Evolutionary conservation across 2,888 invertebrate species (phyloP), one percentile per base, ranked within the genome.

Genomic region (Tachystola acroxantha): DNA sequence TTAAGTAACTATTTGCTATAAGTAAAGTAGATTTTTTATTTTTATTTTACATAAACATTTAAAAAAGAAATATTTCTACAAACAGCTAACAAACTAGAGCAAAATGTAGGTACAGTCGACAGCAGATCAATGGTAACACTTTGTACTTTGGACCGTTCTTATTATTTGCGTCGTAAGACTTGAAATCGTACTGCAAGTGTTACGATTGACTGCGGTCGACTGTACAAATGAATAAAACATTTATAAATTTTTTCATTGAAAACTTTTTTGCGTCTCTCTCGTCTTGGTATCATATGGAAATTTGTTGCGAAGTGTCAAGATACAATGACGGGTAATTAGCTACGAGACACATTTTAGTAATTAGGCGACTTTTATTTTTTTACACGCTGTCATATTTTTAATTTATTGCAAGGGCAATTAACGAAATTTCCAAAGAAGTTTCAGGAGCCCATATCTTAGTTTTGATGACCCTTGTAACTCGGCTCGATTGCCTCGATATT

Each of bases 291-390:
- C 41, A 31, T 34, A 48, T 49, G 44, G 46, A 53, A 61, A 69
- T 64, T 70, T 57, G 63, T 57, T 53, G 44, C 34, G 43, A 63
- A 62, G 76, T 71, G 77, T 77, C 73, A 78, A 71, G 56, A 62
- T 60, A 57, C 70, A 58, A 62, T 49, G 59, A 64, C 62, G 72
- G 63, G 55, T 70, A 72, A 79, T 80, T 81, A 75, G 73, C 64
- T 45, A 39, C 42, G 47, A 48, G 64, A 69, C 73, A 74, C 73
- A 69, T 80, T 78, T 62, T 39, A 26, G 55, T 73, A 64, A 73
- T 77, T 67, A 64, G 55, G 44, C 40, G 37, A 35, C 42, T 43
- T 36, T 43, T n/a, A 4, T 53, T 51, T 43, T 45, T 43, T 34
- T 31, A 34, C 30, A 43, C 31, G 10, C 32, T 37, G 40, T 36